A percentile compares a stretch with the other conserved stretches of the same genome.
phyloP scores from a whole-genome alignment of 2,888 invertebrate genomes.

The Caradrina kadenii region DNA sequence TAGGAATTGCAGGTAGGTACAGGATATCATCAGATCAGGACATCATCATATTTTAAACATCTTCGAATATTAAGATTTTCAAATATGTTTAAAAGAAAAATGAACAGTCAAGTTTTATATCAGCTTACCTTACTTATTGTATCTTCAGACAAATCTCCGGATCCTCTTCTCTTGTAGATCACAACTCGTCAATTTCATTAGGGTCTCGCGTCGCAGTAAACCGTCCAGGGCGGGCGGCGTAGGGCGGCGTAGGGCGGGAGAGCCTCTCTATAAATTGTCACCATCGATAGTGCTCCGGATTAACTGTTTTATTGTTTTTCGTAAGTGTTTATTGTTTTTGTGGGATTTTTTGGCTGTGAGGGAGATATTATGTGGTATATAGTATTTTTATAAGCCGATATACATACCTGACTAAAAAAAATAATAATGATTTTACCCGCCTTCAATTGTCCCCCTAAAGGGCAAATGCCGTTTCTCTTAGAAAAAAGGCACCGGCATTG shows the following conservation, averaged over 20 bases:
- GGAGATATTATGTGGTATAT: not conserved
- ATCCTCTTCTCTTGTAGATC: constrained; percentile 52
- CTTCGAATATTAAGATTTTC: too few species aligned
- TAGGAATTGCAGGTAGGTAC: too few species aligned
- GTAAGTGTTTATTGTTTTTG: constrained; percentile 66
- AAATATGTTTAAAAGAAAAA: too few species aligned
- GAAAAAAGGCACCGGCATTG: too few species aligned
- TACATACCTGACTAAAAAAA: too few species aligned
- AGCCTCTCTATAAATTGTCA: constrained; percentile 81
- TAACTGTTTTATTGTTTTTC: constrained; percentile 68
- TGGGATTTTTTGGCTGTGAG: constrained; percentile 10
- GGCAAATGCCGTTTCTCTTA: too few species aligned
- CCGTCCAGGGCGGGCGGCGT: constrained; percentile 69
- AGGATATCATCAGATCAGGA: too few species aligned
- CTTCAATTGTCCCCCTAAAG: too few species aligned
- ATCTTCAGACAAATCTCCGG: constrained; percentile 5
- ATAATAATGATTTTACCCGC: too few species aligned
- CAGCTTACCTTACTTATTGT: not conserved
- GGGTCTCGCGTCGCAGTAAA: constrained; percentile 79
- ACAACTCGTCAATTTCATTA: constrained; percentile 83
- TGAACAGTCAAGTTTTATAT: not conserved
- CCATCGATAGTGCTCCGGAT: constrained; percentile 71
- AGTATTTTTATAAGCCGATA: not conserved
- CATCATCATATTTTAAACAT: too few species aligned
- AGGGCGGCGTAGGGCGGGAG: constrained; percentile 50